Evolutionary conservation across 92 coral and sea anemone species (phyloP).

Genomic region (Pocillopora meandrina): DNA sequence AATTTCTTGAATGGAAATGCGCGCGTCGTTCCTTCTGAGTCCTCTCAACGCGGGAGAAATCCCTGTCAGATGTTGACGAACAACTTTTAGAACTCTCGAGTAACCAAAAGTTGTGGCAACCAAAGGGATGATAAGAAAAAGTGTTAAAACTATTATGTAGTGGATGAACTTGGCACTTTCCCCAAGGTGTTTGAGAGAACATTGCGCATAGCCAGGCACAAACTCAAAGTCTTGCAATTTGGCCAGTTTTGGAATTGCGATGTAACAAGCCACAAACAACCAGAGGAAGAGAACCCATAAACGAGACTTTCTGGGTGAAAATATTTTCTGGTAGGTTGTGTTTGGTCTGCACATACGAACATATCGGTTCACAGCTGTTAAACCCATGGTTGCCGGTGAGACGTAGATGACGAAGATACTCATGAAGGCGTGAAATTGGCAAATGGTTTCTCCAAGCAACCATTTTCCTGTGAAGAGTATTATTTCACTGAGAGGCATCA

Average conservation of each 20-base stretch:
- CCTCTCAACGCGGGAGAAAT: constrained; percentile 5
- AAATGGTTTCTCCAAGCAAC: constrained; percentile 18
- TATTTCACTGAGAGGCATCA: constrained; percentile 22
- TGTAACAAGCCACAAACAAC: constrained; percentile 30
- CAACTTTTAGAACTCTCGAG: constrained; percentile 13
- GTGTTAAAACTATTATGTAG: constrained; percentile 26
- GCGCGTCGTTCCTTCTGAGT: neutral
- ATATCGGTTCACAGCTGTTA: constrained; percentile 41
- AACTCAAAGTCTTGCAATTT: constrained; percentile 35
- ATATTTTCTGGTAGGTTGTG: constrained; percentile 15
- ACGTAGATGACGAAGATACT: constrained; percentile 38
- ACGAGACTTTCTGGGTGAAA: constrained; percentile 25
- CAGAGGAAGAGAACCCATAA: constrained; percentile 21
- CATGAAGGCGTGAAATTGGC: constrained; percentile 41
- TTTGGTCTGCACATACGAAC: constrained; percentile 25
- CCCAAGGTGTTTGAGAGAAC: constrained; percentile 30
- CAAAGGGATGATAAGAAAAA: constrained; percentile 26
- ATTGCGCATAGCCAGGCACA: constrained; percentile 47
- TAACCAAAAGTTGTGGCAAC: constrained; percentile 18
- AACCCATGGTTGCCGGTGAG: constrained; percentile 42
- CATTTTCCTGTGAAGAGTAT: constrained; percentile 22
- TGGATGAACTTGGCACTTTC: constrained; percentile 23
- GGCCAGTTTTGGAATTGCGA: constrained; percentile 17
- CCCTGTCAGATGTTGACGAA: constrained; percentile 24
- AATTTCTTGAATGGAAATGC: constrained; percentile 35